Percentiles rank a stretch among this genome's conserved stretches.
phyloP scores from a whole-genome alignment of 2,113 vertebrate species.

The Ciconia stormi region DNA sequence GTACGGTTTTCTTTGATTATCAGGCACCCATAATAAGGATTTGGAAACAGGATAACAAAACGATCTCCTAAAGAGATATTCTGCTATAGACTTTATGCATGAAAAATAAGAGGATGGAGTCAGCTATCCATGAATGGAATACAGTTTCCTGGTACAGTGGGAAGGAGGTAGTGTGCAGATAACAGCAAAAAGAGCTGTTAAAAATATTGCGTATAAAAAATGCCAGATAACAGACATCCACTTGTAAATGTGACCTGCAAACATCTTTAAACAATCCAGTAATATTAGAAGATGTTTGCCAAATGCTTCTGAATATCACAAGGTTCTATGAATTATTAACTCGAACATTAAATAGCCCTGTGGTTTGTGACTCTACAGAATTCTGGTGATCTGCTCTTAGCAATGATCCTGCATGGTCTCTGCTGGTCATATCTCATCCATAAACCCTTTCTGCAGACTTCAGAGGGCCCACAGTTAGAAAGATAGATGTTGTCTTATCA shows the following conservation, averaged over 20 bases:
- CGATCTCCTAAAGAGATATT: neutral
- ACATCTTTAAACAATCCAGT: neutral
- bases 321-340: neutral
- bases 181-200: neutral
- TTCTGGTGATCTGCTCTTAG: neutral
- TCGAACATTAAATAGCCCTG: neutral
- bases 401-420: neutral
- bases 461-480: neutral
- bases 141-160: neutral
- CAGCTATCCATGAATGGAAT: neutral
- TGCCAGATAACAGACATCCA: neutral
- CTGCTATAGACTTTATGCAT: neutral
- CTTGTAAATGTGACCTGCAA: neutral
- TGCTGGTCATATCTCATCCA: neutral
- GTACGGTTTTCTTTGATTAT: neutral
- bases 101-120: neutral
- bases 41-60: neutral
- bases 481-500: neutral
- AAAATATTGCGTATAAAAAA: neutral
- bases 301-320: neutral
- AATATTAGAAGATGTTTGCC: neutral
- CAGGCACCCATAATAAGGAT: neutral
- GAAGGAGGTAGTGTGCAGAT: neutral
- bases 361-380: neutral
- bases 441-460: neutral